phyloP scores from a whole-genome alignment of 2,888 invertebrate species.

The Thumatha senex region DNA sequence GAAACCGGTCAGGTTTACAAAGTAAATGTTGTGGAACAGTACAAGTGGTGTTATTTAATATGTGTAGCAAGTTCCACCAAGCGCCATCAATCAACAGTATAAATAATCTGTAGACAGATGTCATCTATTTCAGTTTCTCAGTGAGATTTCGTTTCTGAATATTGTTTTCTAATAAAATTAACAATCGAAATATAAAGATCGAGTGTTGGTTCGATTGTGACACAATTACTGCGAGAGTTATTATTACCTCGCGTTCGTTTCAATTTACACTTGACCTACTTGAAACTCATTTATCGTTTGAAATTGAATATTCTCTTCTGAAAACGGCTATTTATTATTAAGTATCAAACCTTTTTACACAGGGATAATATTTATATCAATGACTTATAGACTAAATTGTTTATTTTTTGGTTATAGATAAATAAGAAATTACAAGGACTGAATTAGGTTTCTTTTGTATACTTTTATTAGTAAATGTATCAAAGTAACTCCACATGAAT shows the following conservation, averaged over 20 bases:
- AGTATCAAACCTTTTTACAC: neutral
- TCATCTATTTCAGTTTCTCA: neutral
- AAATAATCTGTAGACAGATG: no score
- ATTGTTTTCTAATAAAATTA: neutral
- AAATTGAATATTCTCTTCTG: neutral
- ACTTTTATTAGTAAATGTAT: no score
- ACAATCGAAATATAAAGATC: neutral
- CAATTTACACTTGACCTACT: constrained; percentile 2
- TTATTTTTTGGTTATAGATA: neutral
- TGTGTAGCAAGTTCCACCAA: no score
- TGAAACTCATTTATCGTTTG: neutral
- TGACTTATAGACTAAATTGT: neutral
- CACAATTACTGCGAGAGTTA: neutral
- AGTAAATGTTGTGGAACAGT: no score
- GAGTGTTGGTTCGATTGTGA: neutral
- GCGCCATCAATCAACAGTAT: no score
- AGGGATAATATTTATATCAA: neutral
- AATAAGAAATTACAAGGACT: neutral
- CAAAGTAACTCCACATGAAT: no score
- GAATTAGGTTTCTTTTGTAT: constrained; percentile 3
- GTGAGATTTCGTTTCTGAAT: neutral
- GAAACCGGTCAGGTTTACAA: no score
- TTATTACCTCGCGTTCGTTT: neutral
- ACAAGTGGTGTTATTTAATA: no score
- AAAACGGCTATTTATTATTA: neutral